These are phyloP conservation scores for Phylloscopus collybita DNA, from an alignment of 2,797 vertebrate species.

Conservation along the genomic window DNA sequence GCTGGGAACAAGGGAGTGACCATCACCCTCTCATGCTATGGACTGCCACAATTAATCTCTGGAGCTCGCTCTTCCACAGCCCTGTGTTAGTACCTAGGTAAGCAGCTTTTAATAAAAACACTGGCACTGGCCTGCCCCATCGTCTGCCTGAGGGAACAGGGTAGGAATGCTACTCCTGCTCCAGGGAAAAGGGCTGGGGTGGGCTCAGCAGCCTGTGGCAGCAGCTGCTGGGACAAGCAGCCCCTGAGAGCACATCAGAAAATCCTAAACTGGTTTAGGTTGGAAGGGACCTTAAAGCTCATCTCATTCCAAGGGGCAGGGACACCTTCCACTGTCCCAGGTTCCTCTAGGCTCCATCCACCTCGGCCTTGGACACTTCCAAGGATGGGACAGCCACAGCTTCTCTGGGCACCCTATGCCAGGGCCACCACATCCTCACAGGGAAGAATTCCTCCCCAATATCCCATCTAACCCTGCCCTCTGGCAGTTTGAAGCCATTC, in stretches of 20 bases:
- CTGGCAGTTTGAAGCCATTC: neutral
- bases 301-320: fast-evolving
- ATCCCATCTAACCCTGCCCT: fast-evolving
- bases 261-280: neutral
- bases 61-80: neutral
- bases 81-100: neutral
- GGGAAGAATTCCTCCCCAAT: neutral
- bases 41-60: slow-evolving; percentile 25
- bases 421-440: neutral
- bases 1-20: neutral
- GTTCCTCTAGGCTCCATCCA: neutral
- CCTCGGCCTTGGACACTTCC: fast-evolving
- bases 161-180: neutral
- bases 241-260: neutral
- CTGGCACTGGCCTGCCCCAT: neutral
- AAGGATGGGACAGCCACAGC: neutral
- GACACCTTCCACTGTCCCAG: neutral
- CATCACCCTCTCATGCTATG: neutral
- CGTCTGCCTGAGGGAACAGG: neutral
- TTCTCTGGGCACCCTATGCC: neutral
- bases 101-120: slow-evolving; percentile 36
- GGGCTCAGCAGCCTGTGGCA: neutral
- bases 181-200: neutral
- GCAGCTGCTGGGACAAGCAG: neutral
- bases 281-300: neutral